Conservation (phyloP, 2,797 vertebrate species). For the Rhadinocentrus ornatus region DNA sequence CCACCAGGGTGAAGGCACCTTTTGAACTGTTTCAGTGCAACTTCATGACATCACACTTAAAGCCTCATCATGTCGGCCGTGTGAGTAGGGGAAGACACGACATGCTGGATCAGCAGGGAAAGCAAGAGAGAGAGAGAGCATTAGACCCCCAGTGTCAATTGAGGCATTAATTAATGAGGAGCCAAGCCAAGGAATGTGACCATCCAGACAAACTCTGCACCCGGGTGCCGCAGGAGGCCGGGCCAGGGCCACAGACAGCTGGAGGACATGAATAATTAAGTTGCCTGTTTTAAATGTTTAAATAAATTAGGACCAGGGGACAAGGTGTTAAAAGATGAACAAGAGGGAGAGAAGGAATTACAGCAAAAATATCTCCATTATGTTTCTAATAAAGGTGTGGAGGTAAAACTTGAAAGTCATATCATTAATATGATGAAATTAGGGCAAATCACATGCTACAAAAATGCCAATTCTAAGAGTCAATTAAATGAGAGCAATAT, state of each 20-base stretch:
- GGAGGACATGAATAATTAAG: slow-evolving; percentile 78
- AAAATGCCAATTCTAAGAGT: not conserved
- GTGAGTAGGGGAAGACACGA: slow-evolving; percentile 42
- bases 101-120: slow-evolving; percentile 42
- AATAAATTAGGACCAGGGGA: slow-evolving; percentile 69
- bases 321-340: slow-evolving; percentile 62
- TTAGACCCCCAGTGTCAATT: slow-evolving; percentile 72
- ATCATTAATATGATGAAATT: slow-evolving; percentile 11
- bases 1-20: slow-evolving; percentile 42
- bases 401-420: slow-evolving; percentile 12
- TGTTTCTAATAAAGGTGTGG: slow-evolving; percentile 40
- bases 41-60: slow-evolving; percentile 58
- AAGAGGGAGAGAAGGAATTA: slow-evolving; percentile 35
- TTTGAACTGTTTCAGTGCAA: slow-evolving; percentile 51
- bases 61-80: slow-evolving; percentile 26
- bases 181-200: slow-evolving; percentile 69
- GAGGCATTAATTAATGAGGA: slow-evolving; percentile 81
- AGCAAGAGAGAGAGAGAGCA: slow-evolving; percentile 66
- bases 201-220: slow-evolving; percentile 75
- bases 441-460: not conserved
- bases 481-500: not conserved
- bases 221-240: slow-evolving; percentile 48
- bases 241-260: slow-evolving; percentile 53
- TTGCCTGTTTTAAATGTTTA: slow-evolving; percentile 75
- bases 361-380: slow-evolving; percentile 51